Percentiles rank a stretch among this genome's conserved stretches.
phyloP scores from a whole-genome alignment of 2,888 invertebrate species.

The Trichacis sp. region DNA sequence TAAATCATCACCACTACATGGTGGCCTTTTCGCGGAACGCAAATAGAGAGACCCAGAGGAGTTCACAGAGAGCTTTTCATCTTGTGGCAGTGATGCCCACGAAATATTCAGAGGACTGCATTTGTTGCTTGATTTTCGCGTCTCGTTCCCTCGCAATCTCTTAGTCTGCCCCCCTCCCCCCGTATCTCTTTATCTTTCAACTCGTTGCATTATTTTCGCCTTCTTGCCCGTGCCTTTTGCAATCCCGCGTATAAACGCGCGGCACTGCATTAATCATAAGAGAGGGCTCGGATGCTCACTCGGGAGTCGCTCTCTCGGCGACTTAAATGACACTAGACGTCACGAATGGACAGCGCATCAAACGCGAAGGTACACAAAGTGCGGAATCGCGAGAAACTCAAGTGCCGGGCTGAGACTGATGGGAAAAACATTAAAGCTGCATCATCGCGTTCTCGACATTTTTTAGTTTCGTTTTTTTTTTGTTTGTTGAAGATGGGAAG shows the following conservation, averaged over 20 bases:
- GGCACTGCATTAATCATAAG: constrained; percentile 27
- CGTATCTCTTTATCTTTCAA: constrained; percentile 26
- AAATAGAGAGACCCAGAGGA: constrained; percentile 29
- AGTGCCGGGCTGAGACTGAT: background rate
- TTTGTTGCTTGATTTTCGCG: constrained; percentile 38
- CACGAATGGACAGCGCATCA: background rate
- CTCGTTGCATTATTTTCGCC: constrained; percentile 44
- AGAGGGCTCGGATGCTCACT: constrained; percentile 24
- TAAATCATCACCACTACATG: constrained; percentile 21
- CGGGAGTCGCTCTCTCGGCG: constrained; percentile 20
- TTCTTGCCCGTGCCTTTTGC: constrained; percentile 35
- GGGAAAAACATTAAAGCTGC: no score
- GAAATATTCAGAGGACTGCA: constrained; percentile 36
- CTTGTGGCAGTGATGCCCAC: constrained; percentile 33
- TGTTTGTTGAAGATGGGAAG: no score
- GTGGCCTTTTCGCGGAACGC: constrained; percentile 14
- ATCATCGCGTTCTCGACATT: no score
- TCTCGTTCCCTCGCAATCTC: constrained; percentile 38
- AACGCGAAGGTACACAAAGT: background rate
- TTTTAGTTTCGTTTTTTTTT: no score
- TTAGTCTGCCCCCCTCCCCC: constrained; percentile 36
- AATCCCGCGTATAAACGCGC: constrained; percentile 14
- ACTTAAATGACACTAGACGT: background rate
- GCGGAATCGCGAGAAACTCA: background rate
- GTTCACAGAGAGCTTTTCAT: constrained; percentile 43